These are phyloP conservation scores for Bactericera cockerelli DNA, from an alignment of 1,140 invertebrate species.

Conservation along the genomic window DNA sequence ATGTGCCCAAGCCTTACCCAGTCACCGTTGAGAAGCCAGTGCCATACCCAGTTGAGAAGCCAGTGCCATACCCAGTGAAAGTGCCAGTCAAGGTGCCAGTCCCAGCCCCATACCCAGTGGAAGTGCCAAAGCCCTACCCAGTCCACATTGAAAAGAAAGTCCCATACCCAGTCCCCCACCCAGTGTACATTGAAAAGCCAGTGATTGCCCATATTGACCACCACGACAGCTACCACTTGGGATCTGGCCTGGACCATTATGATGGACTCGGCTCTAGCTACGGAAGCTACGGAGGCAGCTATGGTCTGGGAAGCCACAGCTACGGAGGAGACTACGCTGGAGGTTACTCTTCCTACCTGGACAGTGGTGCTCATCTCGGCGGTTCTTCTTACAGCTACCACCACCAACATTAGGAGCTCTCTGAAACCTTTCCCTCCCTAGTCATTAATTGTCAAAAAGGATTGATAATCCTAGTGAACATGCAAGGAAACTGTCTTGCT, in stretches of 20 bases:
- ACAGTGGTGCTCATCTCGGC: not conserved
- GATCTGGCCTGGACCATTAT: slow-evolving; percentile 10
- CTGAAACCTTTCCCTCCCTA: no score
- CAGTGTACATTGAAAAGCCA: slow-evolving; percentile 31
- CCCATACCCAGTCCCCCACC: slow-evolving; percentile 46
- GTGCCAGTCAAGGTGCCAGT: slow-evolving; percentile 42
- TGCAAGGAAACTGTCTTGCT: no score
- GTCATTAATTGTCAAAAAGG: no score
- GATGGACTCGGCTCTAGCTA: slow-evolving; percentile 12
- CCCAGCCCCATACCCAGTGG: slow-evolving; percentile 39
- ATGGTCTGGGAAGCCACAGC: not conserved
- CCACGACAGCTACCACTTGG: slow-evolving; percentile 25
- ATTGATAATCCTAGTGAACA: no score
- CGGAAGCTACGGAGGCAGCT: slow-evolving; percentile 20
- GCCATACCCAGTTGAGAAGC: slow-evolving; percentile 49
- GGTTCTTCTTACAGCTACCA: not conserved
- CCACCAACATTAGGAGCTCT: no score
- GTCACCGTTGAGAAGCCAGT: slow-evolving; percentile 41
- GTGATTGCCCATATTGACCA: slow-evolving; percentile 24
- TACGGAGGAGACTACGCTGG: not conserved
- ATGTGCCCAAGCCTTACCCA: slow-evolving; percentile 32
- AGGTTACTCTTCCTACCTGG: no score
- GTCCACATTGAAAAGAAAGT: slow-evolving; percentile 40
- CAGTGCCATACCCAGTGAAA: slow-evolving; percentile 39
- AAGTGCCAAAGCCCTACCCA: slow-evolving; percentile 29